phyloP scores from a whole-genome alignment of 2,113 vertebrate genomes.

The Microtus oregoni region DNA sequence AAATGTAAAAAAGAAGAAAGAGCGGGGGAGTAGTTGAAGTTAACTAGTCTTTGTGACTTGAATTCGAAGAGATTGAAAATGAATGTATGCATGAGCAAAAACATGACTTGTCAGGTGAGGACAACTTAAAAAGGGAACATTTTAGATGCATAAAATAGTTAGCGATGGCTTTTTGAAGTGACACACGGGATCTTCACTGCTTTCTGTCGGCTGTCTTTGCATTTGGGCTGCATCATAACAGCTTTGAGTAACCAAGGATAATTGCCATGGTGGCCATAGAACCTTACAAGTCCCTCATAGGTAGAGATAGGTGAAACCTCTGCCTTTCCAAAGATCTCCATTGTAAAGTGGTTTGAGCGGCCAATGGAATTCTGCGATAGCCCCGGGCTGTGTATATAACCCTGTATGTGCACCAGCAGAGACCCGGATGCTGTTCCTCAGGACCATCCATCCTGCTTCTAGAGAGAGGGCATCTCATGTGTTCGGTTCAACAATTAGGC shows the following conservation, averaged over 20 bases:
- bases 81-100: slow-evolving; percentile 24
- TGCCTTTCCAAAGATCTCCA: not conserved
- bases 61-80: slow-evolving; percentile 3
- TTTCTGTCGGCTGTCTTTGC: slow-evolving; percentile 12
- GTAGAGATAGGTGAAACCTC: not conserved
- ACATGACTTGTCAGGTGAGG: not conserved
- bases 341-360: too few species aligned
- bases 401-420: not conserved
- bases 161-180: not conserved
- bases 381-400: not conserved
- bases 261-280: not conserved
- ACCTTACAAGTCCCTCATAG: not conserved
- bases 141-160: not conserved
- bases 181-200: not conserved
- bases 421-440: not conserved
- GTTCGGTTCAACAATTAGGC: not conserved
- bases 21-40: not conserved
- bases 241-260: slow-evolving; percentile 7
- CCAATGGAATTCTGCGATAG: not conserved
- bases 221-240: slow-evolving; percentile 19
- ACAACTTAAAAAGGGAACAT: not conserved
- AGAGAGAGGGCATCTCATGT: not conserved
- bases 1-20: not conserved
- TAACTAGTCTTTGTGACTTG: slow-evolving; percentile 22
- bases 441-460: not conserved